Evolutionary conservation across 2,888 invertebrate genomes (phyloP).

Genomic region (Limnephilus lunatus): DNA sequence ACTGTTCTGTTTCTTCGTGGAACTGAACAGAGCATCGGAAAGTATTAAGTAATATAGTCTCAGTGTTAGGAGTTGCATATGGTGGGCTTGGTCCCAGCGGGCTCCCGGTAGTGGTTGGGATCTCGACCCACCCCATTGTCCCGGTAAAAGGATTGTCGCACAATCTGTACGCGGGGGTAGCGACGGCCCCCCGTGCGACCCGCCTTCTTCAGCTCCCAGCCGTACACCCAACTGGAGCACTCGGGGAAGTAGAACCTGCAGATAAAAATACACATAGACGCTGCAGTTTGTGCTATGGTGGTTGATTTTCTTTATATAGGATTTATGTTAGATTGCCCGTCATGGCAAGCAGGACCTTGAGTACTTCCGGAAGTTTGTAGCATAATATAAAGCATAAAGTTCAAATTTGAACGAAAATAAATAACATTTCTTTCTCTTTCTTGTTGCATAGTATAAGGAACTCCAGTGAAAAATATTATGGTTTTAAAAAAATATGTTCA

Average conservation of each 20-base stretch:
- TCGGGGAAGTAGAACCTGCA: constrained; percentile 76
- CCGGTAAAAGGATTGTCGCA: constrained; percentile 78
- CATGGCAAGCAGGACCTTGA: no score
- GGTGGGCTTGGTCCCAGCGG: constrained; percentile 72
- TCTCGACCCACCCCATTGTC: constrained; percentile 77
- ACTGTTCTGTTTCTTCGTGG: no score
- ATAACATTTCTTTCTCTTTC: no score
- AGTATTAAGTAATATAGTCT: background rate
- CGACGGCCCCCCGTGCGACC: constrained; percentile 71
- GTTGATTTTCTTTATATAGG: no score
- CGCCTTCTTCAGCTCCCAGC: constrained; percentile 77
- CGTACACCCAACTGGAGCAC: constrained; percentile 77
- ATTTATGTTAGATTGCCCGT: background rate
- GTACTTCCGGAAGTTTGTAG: no score
- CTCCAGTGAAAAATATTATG: no score
- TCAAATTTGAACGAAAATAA: no score
- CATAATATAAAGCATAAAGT: no score
- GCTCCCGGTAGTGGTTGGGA: constrained; percentile 77
- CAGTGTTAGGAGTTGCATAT: constrained; percentile 68
- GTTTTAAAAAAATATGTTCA: no score
- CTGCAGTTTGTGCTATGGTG: background rate
- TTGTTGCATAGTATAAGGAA: no score
- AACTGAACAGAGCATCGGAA: background rate
- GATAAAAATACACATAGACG: background rate
- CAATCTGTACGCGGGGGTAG: constrained; percentile 75